Conservation (phyloP, 1,140 invertebrate genomes). For the Drosophila bocqueti region DNA sequence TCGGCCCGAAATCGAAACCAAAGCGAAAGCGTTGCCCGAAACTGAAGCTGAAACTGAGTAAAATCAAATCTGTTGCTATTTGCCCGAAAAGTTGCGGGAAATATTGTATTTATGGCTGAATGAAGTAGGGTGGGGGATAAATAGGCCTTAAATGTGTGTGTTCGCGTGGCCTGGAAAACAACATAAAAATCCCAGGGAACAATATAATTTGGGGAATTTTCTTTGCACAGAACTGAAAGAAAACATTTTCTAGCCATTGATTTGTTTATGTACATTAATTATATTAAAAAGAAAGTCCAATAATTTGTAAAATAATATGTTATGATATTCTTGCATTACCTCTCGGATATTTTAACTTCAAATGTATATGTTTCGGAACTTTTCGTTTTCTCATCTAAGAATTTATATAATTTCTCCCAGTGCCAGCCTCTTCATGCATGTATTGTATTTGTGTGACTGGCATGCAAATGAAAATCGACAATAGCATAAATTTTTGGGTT, state of each 20-base stretch:
- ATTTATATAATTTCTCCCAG: background rate
- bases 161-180: conserved; percentile 35
- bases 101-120: conserved; percentile 50
- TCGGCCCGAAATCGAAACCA: conserved; percentile 53
- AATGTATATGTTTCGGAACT: background rate
- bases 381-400: background rate
- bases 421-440: conserved; percentile 1
- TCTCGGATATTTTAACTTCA: background rate
- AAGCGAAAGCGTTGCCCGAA: conserved; percentile 22
- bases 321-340: background rate
- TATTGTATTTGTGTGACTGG: conserved; percentile 37
- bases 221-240: background rate
- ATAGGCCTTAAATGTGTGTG: conserved; percentile 69
- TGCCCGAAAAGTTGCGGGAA: conserved; percentile 45
- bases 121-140: conserved; percentile 17
- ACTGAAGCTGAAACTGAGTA: conserved; percentile 57
- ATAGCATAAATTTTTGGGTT: conserved; percentile 43
- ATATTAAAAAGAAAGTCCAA: background rate
- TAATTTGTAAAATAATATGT: background rate
- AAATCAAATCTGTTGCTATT: conserved; percentile 66
- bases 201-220: conserved; percentile 39
- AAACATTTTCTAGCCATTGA: background rate
- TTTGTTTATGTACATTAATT: background rate
- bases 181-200: conserved; percentile 54
- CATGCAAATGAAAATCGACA: conserved; percentile 62